Evolutionary conservation across 1,140 invertebrate species (phyloP).

Genomic region (Ceratina australensis): DNA sequence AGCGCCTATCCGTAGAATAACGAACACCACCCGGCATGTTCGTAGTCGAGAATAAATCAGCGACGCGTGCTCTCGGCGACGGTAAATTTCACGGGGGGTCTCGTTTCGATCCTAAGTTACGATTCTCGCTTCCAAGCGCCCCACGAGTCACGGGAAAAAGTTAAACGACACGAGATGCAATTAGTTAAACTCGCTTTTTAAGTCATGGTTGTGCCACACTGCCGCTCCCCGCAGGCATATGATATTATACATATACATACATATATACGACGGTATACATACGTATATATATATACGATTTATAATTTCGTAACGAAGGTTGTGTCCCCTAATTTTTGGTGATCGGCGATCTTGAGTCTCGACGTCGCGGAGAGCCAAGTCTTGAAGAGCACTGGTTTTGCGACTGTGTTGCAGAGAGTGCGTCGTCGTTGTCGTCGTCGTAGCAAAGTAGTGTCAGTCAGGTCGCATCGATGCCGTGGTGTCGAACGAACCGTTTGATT

Average conservation of each 20-base stretch:
- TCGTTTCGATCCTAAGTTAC: conserved; percentile 52
- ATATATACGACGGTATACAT: conserved; percentile 45
- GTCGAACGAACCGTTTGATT: not conserved
- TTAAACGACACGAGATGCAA: conserved; percentile 51
- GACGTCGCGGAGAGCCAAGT: conserved; percentile 63
- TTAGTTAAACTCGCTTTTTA: conserved; percentile 69
- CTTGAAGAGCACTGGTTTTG: conserved; percentile 42
- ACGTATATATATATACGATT: conserved; percentile 65
- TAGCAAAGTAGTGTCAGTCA: conserved; percentile 6
- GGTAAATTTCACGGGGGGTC: conserved; percentile 52
- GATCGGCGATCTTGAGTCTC: conserved; percentile 60
- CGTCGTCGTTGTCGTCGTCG: conserved; percentile 51
- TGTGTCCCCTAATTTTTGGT: conserved; percentile 67
- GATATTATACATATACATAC: conserved; percentile 62
- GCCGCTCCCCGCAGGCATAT: conserved; percentile 64
- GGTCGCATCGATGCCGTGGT: conserved; percentile 40
- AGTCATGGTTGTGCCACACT: conserved; percentile 74
- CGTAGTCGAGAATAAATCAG: conserved; percentile 35
- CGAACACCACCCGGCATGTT: conserved; percentile 57
- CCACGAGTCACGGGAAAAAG: conserved; percentile 50
- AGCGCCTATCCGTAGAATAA: not conserved
- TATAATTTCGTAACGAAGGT: conserved; percentile 78
- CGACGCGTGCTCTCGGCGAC: conserved; percentile 64
- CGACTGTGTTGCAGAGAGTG: conserved; percentile 32
- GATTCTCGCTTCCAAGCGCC: conserved; percentile 42